Evolutionary conservation across 2,797 vertebrate species (phyloP), one percentile per base, ranked within the genome.

Genomic region (Gymnothorax reevesii): DNA sequence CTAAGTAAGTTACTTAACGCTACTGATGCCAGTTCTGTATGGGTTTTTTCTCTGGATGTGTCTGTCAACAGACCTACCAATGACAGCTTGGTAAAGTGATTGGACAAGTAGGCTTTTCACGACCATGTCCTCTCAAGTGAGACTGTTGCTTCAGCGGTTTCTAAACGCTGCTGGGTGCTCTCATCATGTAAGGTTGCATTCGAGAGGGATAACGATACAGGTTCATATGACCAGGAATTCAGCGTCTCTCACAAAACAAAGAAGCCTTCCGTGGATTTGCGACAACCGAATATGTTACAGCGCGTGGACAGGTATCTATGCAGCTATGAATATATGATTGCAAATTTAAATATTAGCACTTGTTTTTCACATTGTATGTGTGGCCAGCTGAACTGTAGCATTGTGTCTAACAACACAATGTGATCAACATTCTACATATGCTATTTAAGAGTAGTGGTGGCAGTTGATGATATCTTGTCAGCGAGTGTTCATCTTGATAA

Each of bases 281-380:
- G 77, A 55, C 60, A 57, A 13, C 83, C 90, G 88, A 75, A 57
- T 49, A 49, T 73, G 59, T 25, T 82, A 87, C 6, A 85, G 25
- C 27, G 8, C 42, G 25, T 12, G 57, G 6, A 69, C 88, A 90
- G 92, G 92, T 92, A 92, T 87, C 1, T 73, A 15, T 69, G 25
- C 27, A 57, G 64, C 27, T 0, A 77, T 0, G 42, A 33, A 27
- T 3, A 49, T 77, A 4, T 49, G 0, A 42, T 77, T 77, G 33
- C 33, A 42, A 1, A 42, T 69, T 69, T n/a, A 25, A 77, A 52
- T 49, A 52, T 52, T 77, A 33, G 27, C 27, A 33, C 13, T 42
- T 42, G 1, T 42, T 42, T 42, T 42, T 42, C 33, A 42, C 33
- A 42, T 42, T 1, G 33, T 42, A 42, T 2, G 33, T 42, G 33